Evolutionary conservation across 2,888 invertebrate species (phyloP).

Genomic region (Habroteleia sp.): DNA sequence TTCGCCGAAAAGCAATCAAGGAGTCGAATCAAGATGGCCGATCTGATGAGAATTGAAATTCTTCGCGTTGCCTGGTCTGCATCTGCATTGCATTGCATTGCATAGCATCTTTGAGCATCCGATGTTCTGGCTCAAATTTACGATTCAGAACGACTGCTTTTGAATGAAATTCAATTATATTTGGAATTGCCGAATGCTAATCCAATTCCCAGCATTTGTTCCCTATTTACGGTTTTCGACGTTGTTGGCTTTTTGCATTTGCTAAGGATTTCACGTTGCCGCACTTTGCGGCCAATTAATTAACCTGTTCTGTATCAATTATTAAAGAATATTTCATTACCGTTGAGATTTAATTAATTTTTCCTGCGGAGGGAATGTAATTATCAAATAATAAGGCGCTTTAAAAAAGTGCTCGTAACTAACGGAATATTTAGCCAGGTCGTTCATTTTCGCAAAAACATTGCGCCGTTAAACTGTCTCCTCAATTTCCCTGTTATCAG

Average conservation of each 20-base stretch:
- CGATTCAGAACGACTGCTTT: constrained; percentile 51
- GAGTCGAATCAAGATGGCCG: constrained; percentile 63
- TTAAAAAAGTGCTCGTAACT: not conserved
- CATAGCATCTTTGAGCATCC: constrained; percentile 46
- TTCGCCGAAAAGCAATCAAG: constrained; percentile 62
- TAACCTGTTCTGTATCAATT: constrained; percentile 12
- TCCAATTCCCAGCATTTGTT: constrained; percentile 43
- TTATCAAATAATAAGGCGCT: constrained; percentile 7
- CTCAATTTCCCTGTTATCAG: constrained; percentile 10
- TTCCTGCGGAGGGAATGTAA: not conserved
- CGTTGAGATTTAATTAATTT: constrained; percentile 15
- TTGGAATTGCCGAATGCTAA: constrained; percentile 47
- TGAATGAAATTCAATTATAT: constrained; percentile 61
- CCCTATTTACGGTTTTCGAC: constrained; percentile 22
- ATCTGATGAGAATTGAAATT: constrained; percentile 70
- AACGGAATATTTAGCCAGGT: not conserved
- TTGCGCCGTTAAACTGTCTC: constrained; percentile 12
- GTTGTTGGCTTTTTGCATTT: constrained; percentile 25
- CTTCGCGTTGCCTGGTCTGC: constrained; percentile 60
- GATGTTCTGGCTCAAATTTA: constrained; percentile 50
- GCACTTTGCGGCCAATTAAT: constrained; percentile 23
- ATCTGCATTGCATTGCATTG: constrained; percentile 61
- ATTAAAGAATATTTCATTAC: constrained; percentile 22
- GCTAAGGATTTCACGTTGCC: constrained; percentile 18
- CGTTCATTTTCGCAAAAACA: constrained; percentile 1